A percentile compares a stretch with the other conserved stretches of the same genome.
Evolutionary conservation across 2,888 invertebrate genomes (phyloP).

Genomic region (Drosophila siamana): DNA sequence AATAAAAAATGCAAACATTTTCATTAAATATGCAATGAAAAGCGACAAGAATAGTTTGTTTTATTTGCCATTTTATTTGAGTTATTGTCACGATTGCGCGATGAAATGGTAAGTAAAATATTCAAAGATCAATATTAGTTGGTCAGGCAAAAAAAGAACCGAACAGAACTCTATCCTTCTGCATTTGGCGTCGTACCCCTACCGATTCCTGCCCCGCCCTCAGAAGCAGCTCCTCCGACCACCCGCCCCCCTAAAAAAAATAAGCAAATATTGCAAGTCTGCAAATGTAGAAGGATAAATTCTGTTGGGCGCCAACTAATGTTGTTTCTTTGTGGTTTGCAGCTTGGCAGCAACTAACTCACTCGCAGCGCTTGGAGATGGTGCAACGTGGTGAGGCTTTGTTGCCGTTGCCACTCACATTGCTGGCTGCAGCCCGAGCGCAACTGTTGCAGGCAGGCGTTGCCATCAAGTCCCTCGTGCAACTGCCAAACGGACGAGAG

Average conservation of each 20-base stretch:
- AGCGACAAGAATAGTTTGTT: slow-evolving; percentile 46
- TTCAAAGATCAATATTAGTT: slow-evolving; percentile 55
- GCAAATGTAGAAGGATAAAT: slow-evolving; percentile 82
- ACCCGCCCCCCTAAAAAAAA: background rate
- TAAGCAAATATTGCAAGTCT: slow-evolving; percentile 48
- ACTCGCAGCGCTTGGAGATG: slow-evolving; percentile 84
- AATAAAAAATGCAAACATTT: slow-evolving; percentile 49
- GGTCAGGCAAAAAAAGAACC: slow-evolving; percentile 36
- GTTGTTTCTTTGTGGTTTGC: slow-evolving; percentile 33
- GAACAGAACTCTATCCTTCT: slow-evolving; percentile 88
- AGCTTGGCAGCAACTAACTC: slow-evolving; percentile 82
- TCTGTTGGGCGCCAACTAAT: slow-evolving; percentile 55
- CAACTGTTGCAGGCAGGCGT: slow-evolving; percentile 57
- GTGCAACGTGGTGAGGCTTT: slow-evolving; percentile 70
- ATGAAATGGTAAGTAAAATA: slow-evolving; percentile 71
- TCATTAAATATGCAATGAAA: slow-evolving; percentile 29
- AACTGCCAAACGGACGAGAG: slow-evolving; percentile 32
- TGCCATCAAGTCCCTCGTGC: slow-evolving; percentile 57
- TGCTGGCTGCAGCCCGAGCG: slow-evolving; percentile 71
- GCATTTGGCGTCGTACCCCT: slow-evolving; percentile 83
- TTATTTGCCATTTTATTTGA: slow-evolving; percentile 76
- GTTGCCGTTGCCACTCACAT: slow-evolving; percentile 76
- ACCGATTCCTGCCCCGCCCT: slow-evolving; percentile 9
- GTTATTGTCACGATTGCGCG: slow-evolving; percentile 33
- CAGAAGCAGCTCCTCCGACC: too few relatives aligned